A percentile compares a stretch with the other conserved stretches of the same genome.
Evolutionary conservation across 2,113 vertebrate genomes (phyloP).

Genomic region (Nettapus auritus): DNA sequence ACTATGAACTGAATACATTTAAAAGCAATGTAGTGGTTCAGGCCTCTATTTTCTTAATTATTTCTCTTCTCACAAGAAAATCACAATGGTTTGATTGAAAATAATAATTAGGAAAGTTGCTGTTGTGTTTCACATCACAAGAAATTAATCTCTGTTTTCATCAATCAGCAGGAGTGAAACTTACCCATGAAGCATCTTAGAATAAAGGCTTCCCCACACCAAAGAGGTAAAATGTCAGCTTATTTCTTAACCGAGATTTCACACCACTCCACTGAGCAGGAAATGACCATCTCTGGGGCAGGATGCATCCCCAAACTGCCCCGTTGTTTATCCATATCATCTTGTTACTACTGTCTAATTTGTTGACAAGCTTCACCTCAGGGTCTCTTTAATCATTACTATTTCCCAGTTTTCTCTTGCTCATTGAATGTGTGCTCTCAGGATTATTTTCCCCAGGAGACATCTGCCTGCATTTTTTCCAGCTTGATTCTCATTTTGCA

Average conservation of each 20-base stretch:
- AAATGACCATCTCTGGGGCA: not conserved
- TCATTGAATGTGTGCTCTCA: not conserved
- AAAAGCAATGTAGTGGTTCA: not conserved
- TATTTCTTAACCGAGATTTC: too few relatives aligned
- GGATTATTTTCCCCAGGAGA: conserved; percentile 9
- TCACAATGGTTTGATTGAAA: conserved; percentile 47
- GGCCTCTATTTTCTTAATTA: conserved; percentile 24
- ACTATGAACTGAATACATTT: conserved; percentile 9
- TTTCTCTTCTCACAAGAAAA: conserved; percentile 29
- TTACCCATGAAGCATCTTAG: not conserved
- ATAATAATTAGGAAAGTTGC: conserved; percentile 37
- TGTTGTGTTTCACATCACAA: not conserved
- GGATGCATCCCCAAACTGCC: not conserved
- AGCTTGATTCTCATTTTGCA: conserved; percentile 20
- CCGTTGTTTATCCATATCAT: not conserved
- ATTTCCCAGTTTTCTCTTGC: conserved; percentile 18
- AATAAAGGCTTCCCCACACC: not conserved
- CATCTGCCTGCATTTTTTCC: not conserved
- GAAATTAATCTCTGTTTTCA: conserved; percentile 36
- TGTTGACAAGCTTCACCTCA: not conserved
- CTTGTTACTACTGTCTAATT: not conserved
- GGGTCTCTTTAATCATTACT: conserved; percentile 18
- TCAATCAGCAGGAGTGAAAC: not conserved
- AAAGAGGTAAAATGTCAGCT: not conserved
- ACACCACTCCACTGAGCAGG: not conserved